These are phyloP conservation scores for Campoletis raptor DNA, from an alignment of 2,888 invertebrate genomes.

Conservation along the genomic window DNA sequence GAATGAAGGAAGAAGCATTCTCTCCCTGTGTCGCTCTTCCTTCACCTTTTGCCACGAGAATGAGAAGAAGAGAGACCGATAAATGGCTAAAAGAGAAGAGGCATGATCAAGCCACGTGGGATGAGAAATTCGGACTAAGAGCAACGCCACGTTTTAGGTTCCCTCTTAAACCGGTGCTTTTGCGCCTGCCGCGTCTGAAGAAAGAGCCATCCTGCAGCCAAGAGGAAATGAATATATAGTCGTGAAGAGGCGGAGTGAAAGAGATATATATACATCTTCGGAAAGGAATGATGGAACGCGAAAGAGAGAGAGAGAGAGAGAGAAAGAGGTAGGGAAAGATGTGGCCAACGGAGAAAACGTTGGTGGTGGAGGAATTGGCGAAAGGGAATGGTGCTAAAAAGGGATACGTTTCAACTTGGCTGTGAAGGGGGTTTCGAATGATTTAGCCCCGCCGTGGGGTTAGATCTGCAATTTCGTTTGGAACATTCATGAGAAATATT, in stretches of 20 bases:
- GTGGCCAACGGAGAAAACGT: slow-evolving; percentile 58
- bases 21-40: not conserved
- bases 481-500: slow-evolving; percentile 84
- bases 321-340: slow-evolving; percentile 45
- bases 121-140: slow-evolving; percentile 64
- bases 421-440: slow-evolving; percentile 78
- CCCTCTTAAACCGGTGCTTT: slow-evolving; percentile 53
- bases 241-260: slow-evolving; percentile 54
- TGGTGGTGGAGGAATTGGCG: slow-evolving; percentile 44
- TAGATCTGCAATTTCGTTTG: slow-evolving; percentile 84
- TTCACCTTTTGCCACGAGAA: slow-evolving; percentile 14
- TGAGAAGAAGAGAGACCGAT: slow-evolving; percentile 47
- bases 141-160: slow-evolving; percentile 54
- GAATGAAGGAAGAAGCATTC: slow-evolving; percentile 24
- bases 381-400: slow-evolving; percentile 47
- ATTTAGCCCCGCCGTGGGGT: slow-evolving; percentile 82
- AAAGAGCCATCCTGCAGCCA: slow-evolving; percentile 34
- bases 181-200: slow-evolving; percentile 49
- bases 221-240: slow-evolving; percentile 48
- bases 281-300: slow-evolving; percentile 54
- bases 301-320: not conserved
- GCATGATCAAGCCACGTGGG: slow-evolving; percentile 57
- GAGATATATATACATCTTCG: slow-evolving; percentile 60
- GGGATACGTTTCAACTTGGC: slow-evolving; percentile 68
- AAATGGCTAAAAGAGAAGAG: slow-evolving; percentile 45